Conservation (phyloP, 2,888 invertebrate genomes). For the Lithophane ornitopus region DNA sequence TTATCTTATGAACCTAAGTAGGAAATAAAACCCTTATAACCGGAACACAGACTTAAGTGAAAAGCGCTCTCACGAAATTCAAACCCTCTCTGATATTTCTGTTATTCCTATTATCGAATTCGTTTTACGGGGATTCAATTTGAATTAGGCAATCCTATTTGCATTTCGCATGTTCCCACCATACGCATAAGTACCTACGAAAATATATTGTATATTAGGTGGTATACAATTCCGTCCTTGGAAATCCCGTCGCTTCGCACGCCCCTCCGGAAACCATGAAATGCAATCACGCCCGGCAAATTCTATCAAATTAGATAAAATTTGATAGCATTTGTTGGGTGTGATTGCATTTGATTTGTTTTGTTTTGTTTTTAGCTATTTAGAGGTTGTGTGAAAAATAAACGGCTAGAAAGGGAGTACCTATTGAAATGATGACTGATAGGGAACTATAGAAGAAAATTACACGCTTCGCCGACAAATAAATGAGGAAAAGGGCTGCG, state of each 20-base stretch:
- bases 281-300: too few relatives aligned
- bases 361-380: slow-evolving; percentile 21
- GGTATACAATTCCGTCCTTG: slow-evolving; percentile 6
- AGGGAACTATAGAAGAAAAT: neutral
- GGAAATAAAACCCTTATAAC: slow-evolving; percentile 14
- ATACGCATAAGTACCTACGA: neutral
- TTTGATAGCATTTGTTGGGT: slow-evolving; percentile 8
- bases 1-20: neutral
- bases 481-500: neutral
- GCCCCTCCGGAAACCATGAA: neutral
- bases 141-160: slow-evolving; percentile 43
- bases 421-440: neutral
- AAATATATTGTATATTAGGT: neutral
- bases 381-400: neutral
- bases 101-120: slow-evolving; percentile 20
- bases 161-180: slow-evolving; percentile 1
- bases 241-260: slow-evolving; percentile 24
- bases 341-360: slow-evolving; percentile 30
- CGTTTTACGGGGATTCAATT: slow-evolving; percentile 38
- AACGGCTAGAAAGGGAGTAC: neutral
- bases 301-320: neutral
- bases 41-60: slow-evolving; percentile 9
- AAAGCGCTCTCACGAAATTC: slow-evolving; percentile 26
- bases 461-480: neutral
- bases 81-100: slow-evolving; percentile 3